These are phyloP conservation scores for Macroramphosus scolopax DNA, from an alignment of 2,797 vertebrate genomes.

Conservation along the genomic window DNA sequence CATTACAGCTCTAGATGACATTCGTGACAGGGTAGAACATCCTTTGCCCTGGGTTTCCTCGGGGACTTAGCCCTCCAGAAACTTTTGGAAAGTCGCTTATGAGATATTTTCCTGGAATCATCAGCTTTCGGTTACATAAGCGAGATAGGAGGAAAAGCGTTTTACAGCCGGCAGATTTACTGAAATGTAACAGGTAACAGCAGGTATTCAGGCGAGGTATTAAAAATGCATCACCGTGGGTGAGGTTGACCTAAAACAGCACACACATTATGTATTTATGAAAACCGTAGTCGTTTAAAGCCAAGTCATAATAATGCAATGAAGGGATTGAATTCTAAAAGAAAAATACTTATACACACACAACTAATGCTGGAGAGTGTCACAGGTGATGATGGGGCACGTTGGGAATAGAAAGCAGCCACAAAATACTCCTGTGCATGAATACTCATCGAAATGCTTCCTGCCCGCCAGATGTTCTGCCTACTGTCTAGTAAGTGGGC, in stretches of 20 bases:
- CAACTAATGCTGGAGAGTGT: too few relatives aligned
- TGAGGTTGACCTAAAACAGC: slow-evolving; percentile 50
- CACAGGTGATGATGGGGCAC: slow-evolving; percentile 12
- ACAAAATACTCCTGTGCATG: slow-evolving; percentile 39
- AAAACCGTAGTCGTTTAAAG: slow-evolving; percentile 41
- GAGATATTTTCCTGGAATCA: slow-evolving; percentile 58
- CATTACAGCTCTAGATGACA: slow-evolving; percentile 47
- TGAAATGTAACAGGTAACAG: slow-evolving; percentile 49
- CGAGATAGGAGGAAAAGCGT: slow-evolving; percentile 38
- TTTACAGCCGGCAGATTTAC: slow-evolving; percentile 46
- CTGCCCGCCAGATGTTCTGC: too few relatives aligned
- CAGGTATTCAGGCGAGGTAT: slow-evolving; percentile 54
- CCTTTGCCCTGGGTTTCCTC: slow-evolving; percentile 45
- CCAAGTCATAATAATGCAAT: slow-evolving; percentile 34
- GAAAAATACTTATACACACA: slow-evolving; percentile 4
- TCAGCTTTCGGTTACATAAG: slow-evolving; percentile 62
- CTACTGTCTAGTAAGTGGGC: slow-evolving; percentile 36
- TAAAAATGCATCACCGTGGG: slow-evolving; percentile 51
- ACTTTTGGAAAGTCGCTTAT: slow-evolving; percentile 53
- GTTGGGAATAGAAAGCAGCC: slow-evolving; percentile 8
- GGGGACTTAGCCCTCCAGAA: slow-evolving; percentile 47
- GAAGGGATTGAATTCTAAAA: too few relatives aligned
- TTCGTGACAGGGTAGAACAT: slow-evolving; percentile 50
- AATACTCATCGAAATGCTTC: slow-evolving; percentile 39
- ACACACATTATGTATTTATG: slow-evolving; percentile 42